A percentile compares a stretch with the other conserved stretches of the same genome.
phyloP scores from a whole-genome alignment of 2,888 invertebrate genomes.

The Rotaria magnacalcarata region DNA sequence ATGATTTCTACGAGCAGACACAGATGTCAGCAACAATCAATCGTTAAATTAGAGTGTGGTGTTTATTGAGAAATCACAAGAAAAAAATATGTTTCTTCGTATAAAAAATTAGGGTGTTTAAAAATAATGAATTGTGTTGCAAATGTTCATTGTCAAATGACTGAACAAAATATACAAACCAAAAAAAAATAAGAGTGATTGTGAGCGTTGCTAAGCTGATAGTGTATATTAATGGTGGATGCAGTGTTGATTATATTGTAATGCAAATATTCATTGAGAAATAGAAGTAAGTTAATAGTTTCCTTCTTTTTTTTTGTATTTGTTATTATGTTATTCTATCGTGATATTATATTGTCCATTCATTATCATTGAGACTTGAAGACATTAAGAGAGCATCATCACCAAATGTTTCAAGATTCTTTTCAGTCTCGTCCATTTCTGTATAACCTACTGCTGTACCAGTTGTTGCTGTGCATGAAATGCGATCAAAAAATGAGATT shows the following conservation, averaged over 20 bases:
- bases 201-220: conserved; percentile 12
- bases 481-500: conserved; percentile 10
- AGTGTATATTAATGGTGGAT: not conserved
- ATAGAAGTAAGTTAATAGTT: not conserved
- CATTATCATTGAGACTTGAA: not conserved
- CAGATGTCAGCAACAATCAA: not conserved
- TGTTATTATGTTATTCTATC: not conserved
- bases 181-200: not conserved
- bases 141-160: not conserved
- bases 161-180: not conserved
- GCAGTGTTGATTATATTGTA: conserved; percentile 10
- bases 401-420: conserved; percentile 21
- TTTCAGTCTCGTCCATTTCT: not conserved
- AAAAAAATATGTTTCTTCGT: not conserved
- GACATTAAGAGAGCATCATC: not conserved
- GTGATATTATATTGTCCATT: not conserved
- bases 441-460: conserved; percentile 10
- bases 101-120: not conserved
- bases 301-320: not conserved
- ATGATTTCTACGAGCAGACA: not conserved
- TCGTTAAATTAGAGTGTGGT: not conserved
- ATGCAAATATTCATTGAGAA: not conserved
- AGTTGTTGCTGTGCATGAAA: conserved; percentile 27
- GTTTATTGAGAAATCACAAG: not conserved
- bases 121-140: not conserved